Base-by-base conservation (phyloP, 2,888 invertebrate genomes). In the Entomobrya proxima region DNA sequence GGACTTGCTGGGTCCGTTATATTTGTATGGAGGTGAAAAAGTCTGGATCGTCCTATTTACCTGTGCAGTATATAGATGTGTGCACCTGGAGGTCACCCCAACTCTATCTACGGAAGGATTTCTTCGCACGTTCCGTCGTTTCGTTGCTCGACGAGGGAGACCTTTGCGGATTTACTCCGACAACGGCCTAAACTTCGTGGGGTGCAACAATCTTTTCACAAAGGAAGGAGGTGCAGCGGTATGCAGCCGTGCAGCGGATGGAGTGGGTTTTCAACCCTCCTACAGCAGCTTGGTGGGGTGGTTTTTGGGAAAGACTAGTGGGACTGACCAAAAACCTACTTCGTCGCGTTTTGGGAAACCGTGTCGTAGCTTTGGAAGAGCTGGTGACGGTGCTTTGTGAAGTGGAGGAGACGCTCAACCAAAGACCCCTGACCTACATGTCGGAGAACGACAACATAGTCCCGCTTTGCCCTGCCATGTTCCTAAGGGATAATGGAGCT, bases 51-150 rank as follows among this genome's bases (percentile, higher is more conserved):
- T 88, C 18, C 52, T 92, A 11, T 91, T 91, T 78, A 92, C 92
- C 0, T 92, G 92, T 89, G 91, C 92, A 0, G 88, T 91, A 0
- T 92, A 91, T 47, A 83, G 91, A 15, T 90, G 90, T 0, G 87
- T 92, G 7, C 91, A 92, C 86, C 87, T 92, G 21, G 92, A 92
- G 86, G 35, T n/a, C n/a, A n/a, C n/a, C n/a, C n/a, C n/a, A n/a
- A n/a, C n/a, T n/a, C n/a, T n/a, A n/a, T n/a, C n/a, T 91, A 90
- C 91, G 0, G 81, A 89, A 11, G 79, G 85, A 18, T 91, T 92
- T 83, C 27, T 92, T 11, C 85, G 88, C 50, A 89, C 90, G 13
- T 80, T 92, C 6, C 78, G 91, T 47, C 80, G 91, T 61, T 92
- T 92, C 77, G 88, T 91, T 15, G 88, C 91, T 1, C 80, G 91